These are phyloP conservation scores for Phaonia tiefii DNA, from an alignment of 2,888 invertebrate genomes.

Conservation along the genomic window DNA sequence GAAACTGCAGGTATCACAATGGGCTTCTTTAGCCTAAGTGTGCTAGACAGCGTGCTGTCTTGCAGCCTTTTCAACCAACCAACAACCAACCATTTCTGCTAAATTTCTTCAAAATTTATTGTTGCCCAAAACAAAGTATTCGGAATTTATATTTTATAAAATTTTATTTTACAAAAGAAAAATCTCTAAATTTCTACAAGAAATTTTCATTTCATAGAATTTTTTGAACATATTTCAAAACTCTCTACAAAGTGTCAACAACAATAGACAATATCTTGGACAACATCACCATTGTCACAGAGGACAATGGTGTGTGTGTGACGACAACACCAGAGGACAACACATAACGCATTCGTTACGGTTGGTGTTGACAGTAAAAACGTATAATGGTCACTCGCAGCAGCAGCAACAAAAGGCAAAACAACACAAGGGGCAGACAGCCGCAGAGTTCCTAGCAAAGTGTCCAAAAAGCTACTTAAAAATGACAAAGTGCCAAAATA, in stretches of 20 bases:
- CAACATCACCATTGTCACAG: constrained; percentile 25
- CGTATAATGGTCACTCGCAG: constrained; percentile 51
- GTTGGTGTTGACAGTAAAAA: constrained; percentile 64
- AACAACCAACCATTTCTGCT: no score
- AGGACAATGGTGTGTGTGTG: constrained; percentile 50
- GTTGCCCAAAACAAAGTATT: no score
- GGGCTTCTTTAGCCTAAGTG: no score
- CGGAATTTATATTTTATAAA: no score
- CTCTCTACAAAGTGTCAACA: neutral
- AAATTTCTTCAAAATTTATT: no score
- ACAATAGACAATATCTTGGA: neutral
- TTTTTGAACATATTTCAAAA: constrained; percentile 3
- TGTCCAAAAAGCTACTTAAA: constrained; percentile 34
- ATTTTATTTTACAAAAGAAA: no score
- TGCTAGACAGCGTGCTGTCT: no score
- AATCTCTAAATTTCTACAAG: no score
- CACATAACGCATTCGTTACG: constrained; percentile 59
- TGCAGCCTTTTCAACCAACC: no score
- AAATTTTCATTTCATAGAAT: constrained; percentile 14
- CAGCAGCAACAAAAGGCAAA: constrained; percentile 9
- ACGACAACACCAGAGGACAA: constrained; percentile 24
- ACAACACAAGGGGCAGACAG: neutral
- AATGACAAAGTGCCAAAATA: constrained; percentile 61
- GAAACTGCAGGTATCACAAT: no score
- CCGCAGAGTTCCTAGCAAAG: neutral